Base-by-base conservation (phyloP, 2,888 invertebrate species). In the Dysmachus trigonus region DNA sequence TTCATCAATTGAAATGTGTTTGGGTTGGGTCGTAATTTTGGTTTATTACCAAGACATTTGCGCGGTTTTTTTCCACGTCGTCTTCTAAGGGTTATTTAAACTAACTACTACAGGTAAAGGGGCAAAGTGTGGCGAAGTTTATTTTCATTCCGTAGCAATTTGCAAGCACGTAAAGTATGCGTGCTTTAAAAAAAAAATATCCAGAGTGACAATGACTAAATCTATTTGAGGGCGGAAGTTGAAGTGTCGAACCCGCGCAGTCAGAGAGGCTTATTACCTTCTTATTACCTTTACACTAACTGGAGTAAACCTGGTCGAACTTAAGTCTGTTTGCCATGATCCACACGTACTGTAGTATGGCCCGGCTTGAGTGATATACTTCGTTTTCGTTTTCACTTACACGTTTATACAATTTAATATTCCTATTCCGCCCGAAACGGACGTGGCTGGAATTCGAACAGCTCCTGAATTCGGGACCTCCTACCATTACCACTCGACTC, bases 361-460 rank as follows among this genome's bases (percentile, higher is more conserved):
- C 35, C 53, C 35, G n/a, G 33, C 51, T 81, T 81, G 81, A 81
- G 31, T 81, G 81, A 81, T 81, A 81, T 81, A 81, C 53, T 81
- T 81, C 81, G 81, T 81, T 81, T 81, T 81, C 81, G 33, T 53
- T 81, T 81, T 53, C 81, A 81, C 81, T 53, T 81, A 81, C 53
- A 81, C 53, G 53, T 81, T 53, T 74, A 85, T 81, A 87, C 79
- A 87, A 87, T 87, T 87, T 87, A 87, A 87, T 87, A 87, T 87
- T 81, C 87, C 79, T 81, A 51, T 74, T 82, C 85, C 51, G 30
- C 73, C 85, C 76, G 51, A 31, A 73, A 27, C 41, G 51, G 15
- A 85, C 85, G 85, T 85, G 74, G 51, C 31, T 47, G n/a, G 85
- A 47, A 85, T 85, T 35, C 18, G 8, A 81, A 81, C 18, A 81